Conservation (phyloP, 2,113 vertebrate genomes). For the Australoheros scitulus region DNA sequence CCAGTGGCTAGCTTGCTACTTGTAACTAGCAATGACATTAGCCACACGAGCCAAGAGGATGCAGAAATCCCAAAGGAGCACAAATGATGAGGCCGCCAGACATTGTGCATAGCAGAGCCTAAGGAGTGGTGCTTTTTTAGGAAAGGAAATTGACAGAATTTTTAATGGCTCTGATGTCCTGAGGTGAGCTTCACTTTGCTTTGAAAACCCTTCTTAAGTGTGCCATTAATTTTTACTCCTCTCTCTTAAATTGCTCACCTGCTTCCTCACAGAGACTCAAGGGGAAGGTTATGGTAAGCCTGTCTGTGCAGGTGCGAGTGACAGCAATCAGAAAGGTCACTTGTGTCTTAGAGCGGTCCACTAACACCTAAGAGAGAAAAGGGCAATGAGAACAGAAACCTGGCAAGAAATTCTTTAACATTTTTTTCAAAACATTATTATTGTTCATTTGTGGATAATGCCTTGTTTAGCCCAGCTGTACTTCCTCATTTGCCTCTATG, state of each 20-base stretch:
- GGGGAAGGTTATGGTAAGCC: not conserved
- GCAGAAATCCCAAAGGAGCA: not conserved
- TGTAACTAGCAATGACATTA: conserved; percentile 4
- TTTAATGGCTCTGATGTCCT: conserved; percentile 39
- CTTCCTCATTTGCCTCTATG: conserved; percentile 27
- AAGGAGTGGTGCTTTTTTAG: conserved; percentile 12
- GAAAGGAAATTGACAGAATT: conserved; percentile 22
- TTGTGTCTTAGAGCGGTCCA: not conserved
- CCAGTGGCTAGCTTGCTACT: not conserved
- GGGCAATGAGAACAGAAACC: conserved; percentile 3
- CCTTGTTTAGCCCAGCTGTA: not conserved
- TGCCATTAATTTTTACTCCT: conserved; percentile 45
- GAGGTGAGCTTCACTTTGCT: conserved; percentile 44
- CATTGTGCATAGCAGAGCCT: not conserved
- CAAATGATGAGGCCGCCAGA: not conserved
- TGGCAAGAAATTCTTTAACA: not conserved
- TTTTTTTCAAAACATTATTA: not conserved
- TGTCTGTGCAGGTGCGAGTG: conserved; percentile 27
- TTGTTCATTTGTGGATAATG: conserved; percentile 24
- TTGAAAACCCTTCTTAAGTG: conserved; percentile 36
- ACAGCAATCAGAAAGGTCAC: conserved; percentile 5
- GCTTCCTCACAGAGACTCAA: not conserved
- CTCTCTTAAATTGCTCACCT: conserved; percentile 17
- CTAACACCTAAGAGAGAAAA: not conserved
- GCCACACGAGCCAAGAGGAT: not conserved